Conservation (phyloP, 2,888 invertebrate genomes). For the Plutella xylostella region DNA sequence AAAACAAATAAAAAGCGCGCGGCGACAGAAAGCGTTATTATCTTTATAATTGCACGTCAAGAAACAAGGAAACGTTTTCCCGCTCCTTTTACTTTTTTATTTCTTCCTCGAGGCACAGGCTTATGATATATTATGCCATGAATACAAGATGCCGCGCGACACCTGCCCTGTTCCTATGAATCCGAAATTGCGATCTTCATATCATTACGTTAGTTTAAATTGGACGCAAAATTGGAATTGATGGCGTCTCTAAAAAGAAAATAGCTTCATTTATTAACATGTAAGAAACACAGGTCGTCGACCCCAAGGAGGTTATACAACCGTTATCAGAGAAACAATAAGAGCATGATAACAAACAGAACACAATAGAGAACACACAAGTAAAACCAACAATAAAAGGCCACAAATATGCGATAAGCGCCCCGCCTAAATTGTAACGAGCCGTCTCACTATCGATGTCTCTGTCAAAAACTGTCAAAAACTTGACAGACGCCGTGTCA, state of each 20-base stretch:
- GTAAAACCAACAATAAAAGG: slow-evolving; percentile 42
- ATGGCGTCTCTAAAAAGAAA: slow-evolving; percentile 9
- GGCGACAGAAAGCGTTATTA: slow-evolving; percentile 67
- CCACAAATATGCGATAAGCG: slow-evolving; percentile 52
- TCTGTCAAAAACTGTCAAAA: slow-evolving; percentile 68
- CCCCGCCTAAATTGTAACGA: slow-evolving; percentile 59
- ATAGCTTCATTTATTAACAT: not conserved
- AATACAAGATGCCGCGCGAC: slow-evolving; percentile 60
- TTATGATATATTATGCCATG: slow-evolving; percentile 66
- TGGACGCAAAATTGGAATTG: slow-evolving; percentile 23
- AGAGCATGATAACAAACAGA: slow-evolving; percentile 2
- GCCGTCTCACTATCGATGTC: slow-evolving; percentile 63
- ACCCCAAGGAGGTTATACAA: not conserved
- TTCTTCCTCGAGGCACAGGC: slow-evolving; percentile 21
- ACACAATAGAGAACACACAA: slow-evolving; percentile 53
- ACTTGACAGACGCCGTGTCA: slow-evolving; percentile 63
- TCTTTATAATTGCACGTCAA: slow-evolving; percentile 70
- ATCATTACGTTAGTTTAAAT: slow-evolving; percentile 35
- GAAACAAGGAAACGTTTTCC: slow-evolving; percentile 43
- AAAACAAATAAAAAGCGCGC: slow-evolving; percentile 59
- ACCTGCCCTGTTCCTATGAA: slow-evolving; percentile 59
- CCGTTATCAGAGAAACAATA: slow-evolving; percentile 3
- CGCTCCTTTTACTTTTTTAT: slow-evolving; percentile 27
- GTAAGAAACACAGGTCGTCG: not conserved
- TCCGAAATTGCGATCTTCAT: slow-evolving; percentile 48